These are phyloP conservation scores for Sitta carolinensis DNA, from an alignment of 2,797 vertebrate species.

Conservation along the genomic window DNA sequence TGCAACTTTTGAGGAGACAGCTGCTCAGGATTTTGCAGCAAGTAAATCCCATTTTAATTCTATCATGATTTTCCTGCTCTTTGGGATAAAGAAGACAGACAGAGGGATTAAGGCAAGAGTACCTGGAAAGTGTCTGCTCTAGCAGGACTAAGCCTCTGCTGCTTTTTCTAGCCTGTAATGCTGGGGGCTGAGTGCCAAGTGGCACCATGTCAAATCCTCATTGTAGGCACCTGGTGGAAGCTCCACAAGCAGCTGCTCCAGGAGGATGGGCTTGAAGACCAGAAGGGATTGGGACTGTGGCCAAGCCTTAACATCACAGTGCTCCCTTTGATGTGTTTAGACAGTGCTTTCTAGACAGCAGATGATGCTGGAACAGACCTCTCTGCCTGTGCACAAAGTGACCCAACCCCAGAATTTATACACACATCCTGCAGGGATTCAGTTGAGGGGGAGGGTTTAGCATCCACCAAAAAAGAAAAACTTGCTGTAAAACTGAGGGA, in stretches of 20 bases:
- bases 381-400: background rate
- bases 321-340: slow-evolving; percentile 43
- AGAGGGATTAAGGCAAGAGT: slow-evolving; percentile 46
- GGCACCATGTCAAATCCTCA: slow-evolving; percentile 23
- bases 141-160: slow-evolving; percentile 39
- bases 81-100: slow-evolving; percentile 52
- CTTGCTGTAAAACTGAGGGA: background rate
- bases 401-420: background rate
- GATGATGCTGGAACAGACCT: slow-evolving; percentile 36
- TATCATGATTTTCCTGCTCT: slow-evolving; percentile 34
- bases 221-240: slow-evolving; percentile 61
- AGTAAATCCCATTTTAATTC: slow-evolving; percentile 50
- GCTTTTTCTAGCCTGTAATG: slow-evolving; percentile 19
- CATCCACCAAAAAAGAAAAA: background rate
- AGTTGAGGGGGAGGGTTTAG: background rate
- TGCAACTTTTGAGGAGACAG: slow-evolving; percentile 8
- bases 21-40: slow-evolving; percentile 42
- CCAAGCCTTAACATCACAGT: slow-evolving; percentile 19
- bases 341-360: slow-evolving; percentile 42
- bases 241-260: slow-evolving; percentile 48
- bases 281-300: background rate
- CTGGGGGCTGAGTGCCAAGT: slow-evolving; percentile 33
- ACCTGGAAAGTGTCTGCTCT: slow-evolving; percentile 58
- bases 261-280: slow-evolving; percentile 33
- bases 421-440: background rate